phyloP scores from a whole-genome alignment of 2,888 invertebrate species.

The Rhagonycha fulva region DNA sequence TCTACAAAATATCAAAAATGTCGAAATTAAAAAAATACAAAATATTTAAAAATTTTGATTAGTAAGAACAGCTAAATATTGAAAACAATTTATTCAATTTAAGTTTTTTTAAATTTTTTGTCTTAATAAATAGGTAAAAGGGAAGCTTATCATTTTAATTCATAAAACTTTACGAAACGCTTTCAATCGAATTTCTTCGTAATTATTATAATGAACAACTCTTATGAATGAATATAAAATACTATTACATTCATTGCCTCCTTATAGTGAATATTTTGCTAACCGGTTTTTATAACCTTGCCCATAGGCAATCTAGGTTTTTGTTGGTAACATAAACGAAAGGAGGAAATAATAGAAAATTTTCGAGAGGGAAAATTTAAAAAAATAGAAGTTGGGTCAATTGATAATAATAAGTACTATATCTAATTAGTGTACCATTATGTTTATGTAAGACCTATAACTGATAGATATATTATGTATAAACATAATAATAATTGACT shows the following conservation, averaged over 20 bases:
- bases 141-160: background rate
- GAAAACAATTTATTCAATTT: too few relatives aligned
- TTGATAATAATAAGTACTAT: background rate
- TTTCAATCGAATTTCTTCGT: background rate
- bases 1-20: too few relatives aligned
- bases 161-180: background rate
- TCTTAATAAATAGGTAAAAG: background rate
- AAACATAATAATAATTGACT: slow-evolving; percentile 10
- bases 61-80: too few relatives aligned
- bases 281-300: slow-evolving; percentile 6
- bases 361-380: background rate
- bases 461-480: background rate
- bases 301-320: background rate
- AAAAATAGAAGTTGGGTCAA: background rate
- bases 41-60: too few relatives aligned
- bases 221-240: slow-evolving; percentile 11
- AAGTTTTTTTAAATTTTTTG: too few relatives aligned
- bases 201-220: slow-evolving; percentile 3
- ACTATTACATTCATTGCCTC: slow-evolving; percentile 9
- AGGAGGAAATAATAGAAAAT: background rate
- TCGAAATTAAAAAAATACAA: too few relatives aligned
- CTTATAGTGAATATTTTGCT: background rate
- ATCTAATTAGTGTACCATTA: slow-evolving; percentile 5
- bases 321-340: background rate
- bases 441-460: slow-evolving; percentile 5